Percentiles rank a stretch among this genome's conserved stretches.
These are phyloP conservation scores for Agrochola litura DNA, from an alignment of 2,888 invertebrate genomes.

Conservation along the genomic window DNA sequence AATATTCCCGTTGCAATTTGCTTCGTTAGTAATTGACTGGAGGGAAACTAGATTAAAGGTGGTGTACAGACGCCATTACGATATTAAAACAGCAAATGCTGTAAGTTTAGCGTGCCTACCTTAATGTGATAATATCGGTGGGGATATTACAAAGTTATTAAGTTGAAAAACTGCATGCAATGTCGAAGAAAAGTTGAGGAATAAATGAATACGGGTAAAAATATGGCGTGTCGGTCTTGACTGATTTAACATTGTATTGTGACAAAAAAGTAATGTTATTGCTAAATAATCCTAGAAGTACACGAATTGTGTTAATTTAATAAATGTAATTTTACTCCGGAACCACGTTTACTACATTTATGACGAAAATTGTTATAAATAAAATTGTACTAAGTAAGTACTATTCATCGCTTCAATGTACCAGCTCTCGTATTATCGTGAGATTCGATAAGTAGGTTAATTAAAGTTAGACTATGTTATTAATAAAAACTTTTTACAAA, in stretches of 20 bases:
- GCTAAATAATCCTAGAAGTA: background rate
- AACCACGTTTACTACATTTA: background rate
- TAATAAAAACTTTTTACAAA: no score
- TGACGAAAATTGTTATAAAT: background rate
- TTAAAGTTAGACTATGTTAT: background rate
- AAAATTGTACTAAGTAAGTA: background rate
- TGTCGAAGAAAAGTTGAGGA: slow-evolving; percentile 15
- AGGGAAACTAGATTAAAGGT: slow-evolving; percentile 64
- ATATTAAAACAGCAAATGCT: slow-evolving; percentile 69
- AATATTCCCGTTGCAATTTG: slow-evolving; percentile 44
- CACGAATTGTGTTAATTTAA: background rate
- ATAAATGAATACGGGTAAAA: slow-evolving; percentile 14
- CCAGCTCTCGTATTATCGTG: background rate
- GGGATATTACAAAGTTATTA: slow-evolving; percentile 80
- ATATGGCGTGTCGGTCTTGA: slow-evolving; percentile 24
- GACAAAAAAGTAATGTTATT: slow-evolving; percentile 4
- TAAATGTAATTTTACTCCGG: no score
- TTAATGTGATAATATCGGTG: slow-evolving; percentile 78
- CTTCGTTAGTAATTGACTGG: slow-evolving; percentile 52
- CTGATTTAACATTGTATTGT: slow-evolving; percentile 15
- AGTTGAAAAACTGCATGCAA: slow-evolving; percentile 68
- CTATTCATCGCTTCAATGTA: no score
- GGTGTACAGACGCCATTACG: slow-evolving; percentile 65
- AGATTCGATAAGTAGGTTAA: no score
- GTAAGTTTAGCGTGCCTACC: slow-evolving; percentile 72